Base-by-base conservation (phyloP, 2,113 vertebrate species). In the Dipodomys merriami region DNA sequence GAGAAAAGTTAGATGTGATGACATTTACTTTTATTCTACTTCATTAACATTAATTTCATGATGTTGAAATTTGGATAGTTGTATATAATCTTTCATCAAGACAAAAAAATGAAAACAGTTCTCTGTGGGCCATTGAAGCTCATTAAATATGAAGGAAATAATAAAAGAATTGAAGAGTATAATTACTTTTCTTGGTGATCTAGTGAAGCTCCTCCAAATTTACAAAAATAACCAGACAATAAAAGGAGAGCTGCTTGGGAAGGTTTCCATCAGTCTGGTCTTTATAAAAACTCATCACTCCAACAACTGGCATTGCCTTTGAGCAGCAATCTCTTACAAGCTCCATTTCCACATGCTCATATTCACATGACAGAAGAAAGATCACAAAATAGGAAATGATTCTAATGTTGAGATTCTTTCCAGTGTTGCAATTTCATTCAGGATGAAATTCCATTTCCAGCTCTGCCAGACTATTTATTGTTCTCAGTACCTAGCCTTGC, bases 1-100 rank as follows among this genome's bases (percentile, higher is more conserved):
- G 88, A 96, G 94, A 97, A 97, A 97, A 98, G 95, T 78, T 97
- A 97, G 97, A 97, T 95, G 96, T 98, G 96, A 95, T 98, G 98
- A 98, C 98, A 98, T 98, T 98, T 98, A 97, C 94, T 97, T 98
- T 98, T 97, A 97, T 98, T 98, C 96, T 97, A 97, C 97, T 97
- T 98, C 98, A 97, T 91, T 97, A 96, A 95, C 94, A 95, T 98
- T 98, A 98, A 97, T 97, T 96, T 97, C 96, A 94, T 93, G 64
- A 72, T 94, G 77, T 96, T 96, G 97, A 93, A 88, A 97, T 95
- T 93, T 73, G 73, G 88, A 18, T 83, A 88, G 93, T 23, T 95
- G 78, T 90, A 89, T 68, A 71, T 57, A 25, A 72, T 22, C 67
- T 93, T 97, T 92, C 74, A 83, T 93, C 86, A 96, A 91, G 93